These are phyloP conservation scores for Onychomys arenicola DNA, from an alignment of 2,797 vertebrate genomes.

Conservation along the genomic window DNA sequence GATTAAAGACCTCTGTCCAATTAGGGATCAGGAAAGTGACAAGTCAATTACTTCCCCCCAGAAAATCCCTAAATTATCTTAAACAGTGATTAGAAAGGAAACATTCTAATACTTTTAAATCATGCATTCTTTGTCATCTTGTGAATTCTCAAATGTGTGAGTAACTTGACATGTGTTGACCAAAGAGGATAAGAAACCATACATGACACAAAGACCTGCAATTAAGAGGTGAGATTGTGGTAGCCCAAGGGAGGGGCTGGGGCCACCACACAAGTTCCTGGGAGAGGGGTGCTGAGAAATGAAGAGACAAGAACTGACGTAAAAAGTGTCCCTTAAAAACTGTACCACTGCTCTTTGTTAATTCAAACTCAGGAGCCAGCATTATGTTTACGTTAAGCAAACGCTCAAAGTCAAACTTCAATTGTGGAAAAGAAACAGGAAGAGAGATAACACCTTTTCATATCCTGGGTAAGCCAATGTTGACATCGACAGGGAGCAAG, in stretches of 20 bases:
- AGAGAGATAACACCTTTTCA: constrained; percentile 61
- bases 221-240: neutral
- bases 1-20: neutral
- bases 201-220: neutral
- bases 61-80: neutral
- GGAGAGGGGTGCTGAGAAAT: neutral
- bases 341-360: neutral
- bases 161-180: constrained; percentile 7
- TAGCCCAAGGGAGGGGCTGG: neutral
- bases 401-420: constrained; percentile 42
- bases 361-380: constrained; percentile 23
- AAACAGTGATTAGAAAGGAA: neutral
- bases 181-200: neutral
- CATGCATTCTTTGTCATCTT: neutral
- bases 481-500: constrained; percentile 61
- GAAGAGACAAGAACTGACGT: neutral
- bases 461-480: constrained; percentile 55
- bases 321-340: neutral
- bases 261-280: neutral
- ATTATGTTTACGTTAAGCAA: constrained; percentile 1
- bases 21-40: neutral
- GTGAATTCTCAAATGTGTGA: constrained; percentile 34
- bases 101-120: neutral
- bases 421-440: constrained; percentile 74
- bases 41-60: neutral